Base-by-base conservation (phyloP, 2,113 vertebrate genomes). In the Telmatochromis brichardi region DNA sequence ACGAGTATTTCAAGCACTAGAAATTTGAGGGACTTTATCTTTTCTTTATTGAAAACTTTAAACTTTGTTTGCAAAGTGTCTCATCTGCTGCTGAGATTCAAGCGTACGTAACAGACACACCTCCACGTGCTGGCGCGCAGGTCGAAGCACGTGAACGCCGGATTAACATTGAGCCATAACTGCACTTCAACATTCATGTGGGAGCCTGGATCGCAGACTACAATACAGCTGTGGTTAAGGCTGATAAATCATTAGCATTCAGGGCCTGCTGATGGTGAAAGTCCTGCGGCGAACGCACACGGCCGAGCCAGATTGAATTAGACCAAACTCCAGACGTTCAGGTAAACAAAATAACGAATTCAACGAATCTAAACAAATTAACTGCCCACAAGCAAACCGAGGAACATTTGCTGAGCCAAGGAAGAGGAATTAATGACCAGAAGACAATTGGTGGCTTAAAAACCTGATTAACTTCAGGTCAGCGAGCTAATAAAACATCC, bases 391-490 rank as follows among this genome's bases (percentile, higher is more conserved):
- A 85, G 6, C 21, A 26, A 68, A 3, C 4, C 0, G 6, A 55
- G 6, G 51, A 87, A 71, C 50, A 37, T 37, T 37, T 58, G 83
- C 82, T 31, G 85, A 82, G n/a, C 28, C 26, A 65, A 28, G 33
- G 57, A 60, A 31, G 40, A 84, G 1, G 65, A 87, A 54, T 55
- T 37, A 65, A 58, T 6, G 10, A 88, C 23, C 51, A 55, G 54
- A 1, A 60, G 57, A 82, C 19, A 50, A 79, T 80, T 6, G 28
- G 37, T 45, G 33, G 63, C 57, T 83, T 37, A 19, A 80, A 86
- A 80, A 80, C 53, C 57, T 33, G 4, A 86, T 90, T 86, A 89
- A 76, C 35, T 80, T 19, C 58, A 76, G 82, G 51, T 82, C 80
- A 79, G 47, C 5, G 9, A 57, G 80, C 13, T 71, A 58, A 89